A percentile compares a stretch with the other conserved stretches of the same genome.
phyloP scores from a whole-genome alignment of 2,888 invertebrate genomes.

The Rhagonycha lutea region DNA sequence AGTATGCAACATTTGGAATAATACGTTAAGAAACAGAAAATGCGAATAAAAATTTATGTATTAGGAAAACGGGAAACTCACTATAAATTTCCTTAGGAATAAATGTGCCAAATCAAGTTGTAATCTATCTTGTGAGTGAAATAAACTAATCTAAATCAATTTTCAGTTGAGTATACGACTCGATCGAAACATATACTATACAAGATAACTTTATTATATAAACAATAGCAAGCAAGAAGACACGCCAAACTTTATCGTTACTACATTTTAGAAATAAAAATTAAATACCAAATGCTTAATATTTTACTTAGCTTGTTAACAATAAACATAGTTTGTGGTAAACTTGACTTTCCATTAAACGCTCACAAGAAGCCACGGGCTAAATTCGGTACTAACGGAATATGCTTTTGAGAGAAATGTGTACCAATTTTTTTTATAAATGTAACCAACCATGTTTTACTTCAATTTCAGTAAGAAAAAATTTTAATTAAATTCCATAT shows the following conservation, averaged over 20 bases:
- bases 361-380: neutral
- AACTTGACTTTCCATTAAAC: neutral
- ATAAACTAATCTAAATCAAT: neutral
- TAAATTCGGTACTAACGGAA: neutral
- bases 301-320: neutral
- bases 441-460: neutral
- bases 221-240: neutral
- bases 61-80: neutral
- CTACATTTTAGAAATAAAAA: neutral
- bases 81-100: neutral
- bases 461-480: neutral
- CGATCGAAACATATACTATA: neutral
- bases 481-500: too few species aligned
- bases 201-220: neutral
- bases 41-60: neutral
- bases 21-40: neutral
- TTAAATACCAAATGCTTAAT: neutral
- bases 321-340: neutral
- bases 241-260: neutral
- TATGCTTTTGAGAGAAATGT: conserved; percentile 5
- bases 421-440: neutral
- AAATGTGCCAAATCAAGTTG: neutral
- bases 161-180: neutral
- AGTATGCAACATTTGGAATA: too few species aligned
- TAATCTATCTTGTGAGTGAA: neutral